phyloP scores from a whole-genome alignment of 2,888 invertebrate species.

The Conistra vaccinii region DNA sequence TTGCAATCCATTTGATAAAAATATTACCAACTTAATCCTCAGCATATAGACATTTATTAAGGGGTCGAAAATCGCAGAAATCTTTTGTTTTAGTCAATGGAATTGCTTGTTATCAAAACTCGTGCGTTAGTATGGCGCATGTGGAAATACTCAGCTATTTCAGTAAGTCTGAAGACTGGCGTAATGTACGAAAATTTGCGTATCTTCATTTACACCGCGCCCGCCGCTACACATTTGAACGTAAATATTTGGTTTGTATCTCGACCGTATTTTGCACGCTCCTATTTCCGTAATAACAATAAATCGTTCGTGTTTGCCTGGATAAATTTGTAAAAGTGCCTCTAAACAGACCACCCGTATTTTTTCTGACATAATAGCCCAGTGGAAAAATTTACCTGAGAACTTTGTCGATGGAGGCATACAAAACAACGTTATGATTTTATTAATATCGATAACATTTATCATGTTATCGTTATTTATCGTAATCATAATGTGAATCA shows the following conservation, averaged over 20 bases:
- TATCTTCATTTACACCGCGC: conserved; percentile 47
- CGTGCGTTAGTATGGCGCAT: conserved; percentile 9
- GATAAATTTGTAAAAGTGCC: conserved; percentile 34
- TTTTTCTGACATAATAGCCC: conserved; percentile 22
- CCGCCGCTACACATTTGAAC: conserved; percentile 54
- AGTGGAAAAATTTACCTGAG: conserved; percentile 42
- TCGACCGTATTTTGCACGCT: conserved; percentile 52
- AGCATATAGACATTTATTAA: background rate
- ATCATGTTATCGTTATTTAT: conserved; percentile 36
- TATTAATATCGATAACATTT: conserved; percentile 30
- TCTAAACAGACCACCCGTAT: conserved; percentile 32
- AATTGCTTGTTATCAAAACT: conserved; percentile 8
- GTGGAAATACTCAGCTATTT: conserved; percentile 41
- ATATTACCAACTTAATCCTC: conserved; percentile 6
- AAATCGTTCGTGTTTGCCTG: conserved; percentile 49
- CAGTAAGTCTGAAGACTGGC: conserved; percentile 20
- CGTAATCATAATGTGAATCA: conserved; percentile 45
- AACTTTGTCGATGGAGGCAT: conserved; percentile 1
- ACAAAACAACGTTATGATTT: conserved; percentile 4
- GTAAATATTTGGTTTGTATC: conserved; percentile 66
- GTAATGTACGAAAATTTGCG: conserved; percentile 36
- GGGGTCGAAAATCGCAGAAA: background rate
- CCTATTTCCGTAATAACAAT: conserved; percentile 62
- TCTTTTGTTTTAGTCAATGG: background rate
- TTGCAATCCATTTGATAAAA: conserved; percentile 17